These are phyloP conservation scores for Danio kyathit DNA, from an alignment of 2,797 vertebrate genomes.

Conservation along the genomic window DNA sequence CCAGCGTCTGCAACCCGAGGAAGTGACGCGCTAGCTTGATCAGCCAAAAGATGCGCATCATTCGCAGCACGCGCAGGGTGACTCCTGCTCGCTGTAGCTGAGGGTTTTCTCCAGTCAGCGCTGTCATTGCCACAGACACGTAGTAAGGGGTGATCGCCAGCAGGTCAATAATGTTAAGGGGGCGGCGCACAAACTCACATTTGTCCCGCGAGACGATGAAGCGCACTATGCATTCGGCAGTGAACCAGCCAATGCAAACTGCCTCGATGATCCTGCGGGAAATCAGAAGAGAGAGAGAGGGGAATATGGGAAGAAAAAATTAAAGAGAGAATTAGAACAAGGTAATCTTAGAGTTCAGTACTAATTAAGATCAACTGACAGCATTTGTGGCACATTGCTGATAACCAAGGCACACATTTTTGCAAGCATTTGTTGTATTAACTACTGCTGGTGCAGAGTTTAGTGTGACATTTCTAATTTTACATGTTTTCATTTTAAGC, in stretches of 20 bases:
- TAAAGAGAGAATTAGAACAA: conserved; percentile 17
- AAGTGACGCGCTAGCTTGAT: conserved; percentile 99
- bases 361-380: not conserved
- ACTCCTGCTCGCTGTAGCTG: conserved; percentile 95
- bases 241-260: conserved; percentile 99
- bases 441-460: too few species aligned
- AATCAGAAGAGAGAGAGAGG: conserved; percentile 30
- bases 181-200: conserved; percentile 95
- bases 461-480: too few species aligned
- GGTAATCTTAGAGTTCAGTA: not conserved
- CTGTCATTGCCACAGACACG: conserved; percentile 89
- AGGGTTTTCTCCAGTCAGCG: conserved; percentile 90
- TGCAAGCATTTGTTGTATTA: too few species aligned
- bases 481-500: too few species aligned
- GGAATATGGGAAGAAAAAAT: conserved; percentile 6
- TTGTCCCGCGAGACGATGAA: conserved; percentile 97
- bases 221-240: conserved; percentile 95
- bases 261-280: conserved; percentile 94
- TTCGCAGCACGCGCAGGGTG: conserved; percentile 92
- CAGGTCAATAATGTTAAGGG: conserved; percentile 97
- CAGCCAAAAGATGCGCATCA: conserved; percentile 99
- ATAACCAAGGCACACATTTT: not conserved
- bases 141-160: conserved; percentile 98
- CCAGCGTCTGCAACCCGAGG: conserved; percentile 97
- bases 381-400: not conserved